Conservation (phyloP, 2,888 invertebrate species). For the Eupithecia dodoneata region DNA sequence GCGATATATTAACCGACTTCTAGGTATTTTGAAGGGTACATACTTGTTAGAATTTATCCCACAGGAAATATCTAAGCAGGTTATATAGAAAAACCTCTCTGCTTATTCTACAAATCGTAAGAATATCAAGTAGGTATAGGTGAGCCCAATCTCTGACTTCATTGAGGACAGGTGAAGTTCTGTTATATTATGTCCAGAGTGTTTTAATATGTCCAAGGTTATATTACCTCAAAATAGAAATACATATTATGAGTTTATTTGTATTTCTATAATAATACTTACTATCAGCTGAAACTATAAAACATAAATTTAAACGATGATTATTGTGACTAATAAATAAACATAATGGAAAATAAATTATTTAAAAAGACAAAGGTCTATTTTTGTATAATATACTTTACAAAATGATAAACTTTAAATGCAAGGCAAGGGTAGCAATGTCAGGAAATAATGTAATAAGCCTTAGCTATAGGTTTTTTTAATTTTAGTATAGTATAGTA, state of each 20-base stretch:
- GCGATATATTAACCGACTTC: slow-evolving; percentile 48
- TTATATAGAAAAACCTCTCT: not conserved
- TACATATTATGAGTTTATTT: not conserved
- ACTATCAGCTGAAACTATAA: not conserved
- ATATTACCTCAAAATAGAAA: too few relatives aligned
- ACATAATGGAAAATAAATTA: not conserved
- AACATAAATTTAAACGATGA: not conserved
- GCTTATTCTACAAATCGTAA: not conserved
- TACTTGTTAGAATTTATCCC: slow-evolving; percentile 30
- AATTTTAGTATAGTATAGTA: too few relatives aligned
- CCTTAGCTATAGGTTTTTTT: too few relatives aligned
- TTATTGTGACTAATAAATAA: not conserved
- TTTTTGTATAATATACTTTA: not conserved
- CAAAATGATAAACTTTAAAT: not conserved
- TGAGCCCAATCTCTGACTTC: not conserved
- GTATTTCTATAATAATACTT: too few relatives aligned
- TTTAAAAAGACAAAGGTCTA: not conserved
- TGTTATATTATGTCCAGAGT: not conserved
- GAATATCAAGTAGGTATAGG: not conserved
- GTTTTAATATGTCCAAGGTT: not conserved
- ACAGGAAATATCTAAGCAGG: slow-evolving; percentile 8
- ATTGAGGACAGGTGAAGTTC: not conserved
- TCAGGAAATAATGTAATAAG: not conserved
- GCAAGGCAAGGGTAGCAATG: not conserved
- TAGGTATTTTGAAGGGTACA: slow-evolving; percentile 43